Percentiles rank a stretch among this genome's conserved stretches.
phyloP scores from a whole-genome alignment of 2,888 invertebrate genomes.

The Cotesia congregata region DNA sequence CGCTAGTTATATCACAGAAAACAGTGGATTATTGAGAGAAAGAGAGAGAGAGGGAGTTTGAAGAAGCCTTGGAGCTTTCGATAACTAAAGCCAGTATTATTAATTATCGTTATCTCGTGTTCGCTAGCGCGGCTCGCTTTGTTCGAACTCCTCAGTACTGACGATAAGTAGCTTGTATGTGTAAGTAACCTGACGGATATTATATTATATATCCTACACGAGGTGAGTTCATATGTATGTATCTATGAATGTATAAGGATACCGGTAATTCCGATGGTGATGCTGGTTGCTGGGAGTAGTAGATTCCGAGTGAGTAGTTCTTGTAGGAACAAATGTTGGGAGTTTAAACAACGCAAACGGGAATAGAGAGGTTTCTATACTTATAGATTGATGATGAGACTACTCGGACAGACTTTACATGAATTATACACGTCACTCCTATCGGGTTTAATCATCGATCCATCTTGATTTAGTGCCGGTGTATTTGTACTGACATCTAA shows the following conservation, averaged over 20 bases:
- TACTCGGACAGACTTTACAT: constrained; percentile 26
- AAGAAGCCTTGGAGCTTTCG: constrained; percentile 46
- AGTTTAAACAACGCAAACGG: background rate
- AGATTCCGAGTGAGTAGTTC: background rate
- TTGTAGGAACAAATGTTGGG: constrained; percentile 10
- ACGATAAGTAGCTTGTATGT: constrained; percentile 29
- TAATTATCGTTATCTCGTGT: constrained; percentile 59
- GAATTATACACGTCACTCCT: constrained; percentile 28
- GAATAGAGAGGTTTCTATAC: background rate
- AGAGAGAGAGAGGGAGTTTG: constrained; percentile 11
- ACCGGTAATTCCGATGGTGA: background rate
- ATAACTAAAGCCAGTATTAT: constrained; percentile 60
- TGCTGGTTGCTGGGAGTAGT: background rate
- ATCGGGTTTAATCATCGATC: constrained; percentile 22
- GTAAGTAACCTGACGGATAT: background rate
- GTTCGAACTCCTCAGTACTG: constrained; percentile 6
- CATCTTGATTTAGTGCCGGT: constrained; percentile 26
- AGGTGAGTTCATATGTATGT: background rate
- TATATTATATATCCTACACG: constrained; percentile 1
- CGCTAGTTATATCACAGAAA: background rate
- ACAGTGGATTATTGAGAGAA: background rate
- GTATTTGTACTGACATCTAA: constrained; percentile 16
- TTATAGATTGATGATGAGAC: constrained; percentile 25
- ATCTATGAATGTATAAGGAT: background rate
- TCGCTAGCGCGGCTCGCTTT: constrained; percentile 41